Evolutionary conservation across 2,888 invertebrate genomes (phyloP).

Genomic region (Lacanobia wlatinum): DNA sequence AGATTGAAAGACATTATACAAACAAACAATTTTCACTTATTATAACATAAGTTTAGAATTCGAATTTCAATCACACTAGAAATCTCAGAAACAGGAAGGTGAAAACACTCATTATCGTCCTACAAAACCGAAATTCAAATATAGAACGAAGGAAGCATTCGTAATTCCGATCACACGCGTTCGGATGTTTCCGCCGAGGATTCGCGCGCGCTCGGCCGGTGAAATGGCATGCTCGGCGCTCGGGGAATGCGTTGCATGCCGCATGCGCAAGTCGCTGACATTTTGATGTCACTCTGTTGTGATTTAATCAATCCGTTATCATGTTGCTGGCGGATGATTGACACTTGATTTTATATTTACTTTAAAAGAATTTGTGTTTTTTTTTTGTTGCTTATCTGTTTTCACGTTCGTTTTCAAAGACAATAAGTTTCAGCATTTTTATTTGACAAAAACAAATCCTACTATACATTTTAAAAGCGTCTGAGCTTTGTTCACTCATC

Average conservation of each 20-base stretch:
- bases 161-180: conserved; percentile 63
- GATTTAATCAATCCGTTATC: conserved; percentile 44
- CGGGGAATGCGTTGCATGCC: conserved; percentile 54
- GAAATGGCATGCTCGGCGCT: conserved; percentile 59
- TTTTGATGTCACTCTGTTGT: conserved; percentile 52
- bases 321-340: conserved; percentile 24
- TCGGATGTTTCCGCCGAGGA: conserved; percentile 67
- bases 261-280: conserved; percentile 44
- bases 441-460: too few relatives aligned
- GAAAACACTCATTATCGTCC: conserved; percentile 54
- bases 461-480: too few relatives aligned
- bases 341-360: conserved; percentile 1
- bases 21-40: too few relatives aligned
- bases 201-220: conserved; percentile 58
- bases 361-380: background rate
- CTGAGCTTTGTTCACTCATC: background rate
- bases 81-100: conserved; percentile 41
- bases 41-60: too few relatives aligned
- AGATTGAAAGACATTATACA: too few relatives aligned
- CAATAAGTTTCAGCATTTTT: too few relatives aligned
- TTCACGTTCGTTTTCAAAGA: background rate
- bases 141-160: conserved; percentile 61
- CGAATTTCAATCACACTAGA: background rate
- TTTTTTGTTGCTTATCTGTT: background rate
- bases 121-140: conserved; percentile 59